Percentiles rank a stretch among this genome's conserved stretches.
Evolutionary conservation across 1,140 invertebrate genomes (phyloP).

Genomic region (Bombus consobrinus): DNA sequence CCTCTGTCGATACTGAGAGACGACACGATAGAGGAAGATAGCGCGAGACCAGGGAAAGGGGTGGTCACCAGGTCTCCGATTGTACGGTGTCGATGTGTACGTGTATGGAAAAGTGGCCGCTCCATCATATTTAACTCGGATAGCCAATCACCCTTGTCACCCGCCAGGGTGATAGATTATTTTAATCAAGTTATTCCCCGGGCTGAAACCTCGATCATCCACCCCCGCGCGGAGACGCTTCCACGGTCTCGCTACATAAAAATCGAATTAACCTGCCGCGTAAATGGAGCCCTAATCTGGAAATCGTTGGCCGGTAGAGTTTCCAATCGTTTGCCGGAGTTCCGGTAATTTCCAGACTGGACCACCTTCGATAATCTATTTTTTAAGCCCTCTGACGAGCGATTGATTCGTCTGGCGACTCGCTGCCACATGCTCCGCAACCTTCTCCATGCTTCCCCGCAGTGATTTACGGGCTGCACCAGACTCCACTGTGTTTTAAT

Average conservation of each 20-base stretch:
- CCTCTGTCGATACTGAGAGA: conserved; percentile 68
- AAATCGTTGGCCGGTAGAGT: conserved; percentile 37
- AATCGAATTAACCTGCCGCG: conserved; percentile 58
- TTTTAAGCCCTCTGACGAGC: conserved; percentile 63
- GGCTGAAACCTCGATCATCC: conserved; percentile 61
- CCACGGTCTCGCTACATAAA: conserved; percentile 48
- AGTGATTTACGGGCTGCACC: conserved; percentile 12
- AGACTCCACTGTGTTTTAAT: conserved; percentile 15
- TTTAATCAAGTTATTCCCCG: conserved; percentile 69
- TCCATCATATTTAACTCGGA: conserved; percentile 72
- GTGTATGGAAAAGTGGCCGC: conserved; percentile 47
- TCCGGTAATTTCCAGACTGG: conserved; percentile 54
- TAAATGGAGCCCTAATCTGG: conserved; percentile 42
- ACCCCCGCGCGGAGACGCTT: conserved; percentile 36
- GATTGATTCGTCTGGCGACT: conserved; percentile 58
- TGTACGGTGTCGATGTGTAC: conserved; percentile 30
- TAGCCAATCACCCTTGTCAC: conserved; percentile 67
- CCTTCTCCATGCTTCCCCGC: neutral
- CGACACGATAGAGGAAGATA: conserved; percentile 1
- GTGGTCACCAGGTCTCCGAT: neutral
- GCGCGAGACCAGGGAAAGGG: neutral
- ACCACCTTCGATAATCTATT: conserved; percentile 61
- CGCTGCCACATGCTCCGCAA: neutral
- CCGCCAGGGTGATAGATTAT: conserved; percentile 68
- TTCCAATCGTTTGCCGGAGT: conserved; percentile 55